Evolutionary conservation across 1,140 invertebrate genomes (phyloP), one percentile per base, ranked within the genome.

Genomic region (Chrysoperla carnea): DNA sequence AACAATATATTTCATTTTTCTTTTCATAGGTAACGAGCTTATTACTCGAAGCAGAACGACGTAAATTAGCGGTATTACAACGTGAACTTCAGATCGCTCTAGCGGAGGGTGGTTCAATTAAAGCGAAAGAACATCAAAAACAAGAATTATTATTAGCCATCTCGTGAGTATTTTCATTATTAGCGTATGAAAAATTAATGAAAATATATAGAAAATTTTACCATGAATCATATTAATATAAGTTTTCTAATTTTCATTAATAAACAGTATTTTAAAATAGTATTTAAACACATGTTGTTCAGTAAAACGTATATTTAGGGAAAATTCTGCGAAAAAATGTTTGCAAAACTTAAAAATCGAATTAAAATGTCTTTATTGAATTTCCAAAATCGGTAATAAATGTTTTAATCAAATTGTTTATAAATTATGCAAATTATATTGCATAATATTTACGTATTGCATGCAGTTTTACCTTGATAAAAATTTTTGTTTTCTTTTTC

Each of bases 71-170:
- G 8, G 75, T 78, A 23, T 60, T 79, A 39, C 76, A 80, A 51
- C 66, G 69, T 41, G 77, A 81, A 58, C 58, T 81, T 12, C 67
- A 75, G 56, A 64, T 70, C 27, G 70, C 72, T 8, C 59, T 75
- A 9, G 71, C 68, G 40, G 72, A 76, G 58, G 72, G 72, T 40
- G 73, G 72, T 17, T 74, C 72, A 11, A 73, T 75, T 45, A 75
- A 76, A 60, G 73, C 70, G 33, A 75, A 76, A 54, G 75, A 78
- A 56, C 73, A 75, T 49, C 73, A 78, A 50, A 71, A 75, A 51
- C 72, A 78, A 52, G 73, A 79, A 57, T 62, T 77, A 31, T 63
- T 77, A 23, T 62, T 72, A 43, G 74, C 75, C 46, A 77, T 78
- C 53, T 70, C 73, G 76, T 78, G 65, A 73, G 75, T 66, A 55